These are phyloP conservation scores for Heliangelus exortis DNA, from an alignment of 2,797 vertebrate species.

Conservation along the genomic window DNA sequence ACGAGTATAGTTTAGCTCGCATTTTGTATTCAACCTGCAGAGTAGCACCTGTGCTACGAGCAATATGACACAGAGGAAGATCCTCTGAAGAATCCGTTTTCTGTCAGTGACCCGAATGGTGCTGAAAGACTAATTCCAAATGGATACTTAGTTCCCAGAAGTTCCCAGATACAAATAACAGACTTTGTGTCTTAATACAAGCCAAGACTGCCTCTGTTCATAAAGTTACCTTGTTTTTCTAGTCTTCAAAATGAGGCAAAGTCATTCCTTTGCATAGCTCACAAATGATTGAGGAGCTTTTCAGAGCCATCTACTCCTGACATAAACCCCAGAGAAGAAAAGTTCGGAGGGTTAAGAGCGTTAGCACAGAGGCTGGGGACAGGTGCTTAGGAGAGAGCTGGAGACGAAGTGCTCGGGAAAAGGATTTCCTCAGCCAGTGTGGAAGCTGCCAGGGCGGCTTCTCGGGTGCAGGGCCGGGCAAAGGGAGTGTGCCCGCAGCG, in stretches of 20 bases:
- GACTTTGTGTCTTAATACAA: background rate
- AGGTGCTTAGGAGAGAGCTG: rapidly evolving
- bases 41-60: background rate
- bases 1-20: background rate
- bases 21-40: background rate
- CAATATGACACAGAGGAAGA: background rate
- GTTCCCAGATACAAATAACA: background rate
- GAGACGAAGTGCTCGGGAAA: background rate
- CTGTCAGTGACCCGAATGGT: rapidly evolving
- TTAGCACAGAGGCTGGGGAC: background rate
- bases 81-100: background rate
- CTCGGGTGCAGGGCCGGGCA: background rate
- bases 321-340: background rate
- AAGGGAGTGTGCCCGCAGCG: too few species aligned
- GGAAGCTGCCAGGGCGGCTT: background rate
- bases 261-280: background rate
- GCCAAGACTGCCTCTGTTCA: background rate
- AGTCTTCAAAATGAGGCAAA: background rate
- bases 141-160: background rate
- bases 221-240: background rate
- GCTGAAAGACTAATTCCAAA: background rate
- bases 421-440: too few species aligned
- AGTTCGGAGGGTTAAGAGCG: too few species aligned
- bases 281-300: background rate
- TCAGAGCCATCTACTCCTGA: background rate